Evolutionary conservation across 2,888 invertebrate genomes (phyloP).

Genomic region (Tanypteryx hageni): DNA sequence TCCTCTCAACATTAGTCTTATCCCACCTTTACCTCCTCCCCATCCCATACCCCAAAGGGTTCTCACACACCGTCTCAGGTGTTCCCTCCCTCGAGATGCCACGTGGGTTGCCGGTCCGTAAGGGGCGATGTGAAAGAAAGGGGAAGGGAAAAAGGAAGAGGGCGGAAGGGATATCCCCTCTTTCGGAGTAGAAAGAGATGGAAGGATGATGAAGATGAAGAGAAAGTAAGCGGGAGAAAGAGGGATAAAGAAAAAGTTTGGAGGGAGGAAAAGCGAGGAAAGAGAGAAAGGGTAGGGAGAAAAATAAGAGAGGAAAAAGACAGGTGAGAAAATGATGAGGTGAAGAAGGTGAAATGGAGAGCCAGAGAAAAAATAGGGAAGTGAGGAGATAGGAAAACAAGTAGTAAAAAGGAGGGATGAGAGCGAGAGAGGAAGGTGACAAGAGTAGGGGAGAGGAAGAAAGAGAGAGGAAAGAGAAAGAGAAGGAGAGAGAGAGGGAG

Average conservation of each 20-base stretch:
- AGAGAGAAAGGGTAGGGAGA: not conserved
- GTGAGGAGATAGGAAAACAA: too few species aligned
- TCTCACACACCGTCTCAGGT: not conserved
- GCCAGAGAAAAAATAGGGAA: too few species aligned
- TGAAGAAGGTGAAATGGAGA: too few species aligned
- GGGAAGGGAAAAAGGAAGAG: not conserved
- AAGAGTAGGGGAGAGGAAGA: not conserved
- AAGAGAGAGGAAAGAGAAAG: not conserved
- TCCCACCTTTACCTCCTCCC: not conserved
- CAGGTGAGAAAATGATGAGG: not conserved
- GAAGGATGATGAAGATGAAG: not conserved
- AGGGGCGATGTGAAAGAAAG: not conserved
- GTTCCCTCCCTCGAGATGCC: not conserved
- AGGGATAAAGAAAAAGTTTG: too few species aligned
- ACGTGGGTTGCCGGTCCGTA: not conserved
- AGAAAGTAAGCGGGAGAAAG: too few species aligned
- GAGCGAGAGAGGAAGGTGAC: not conserved
- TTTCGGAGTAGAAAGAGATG: not conserved
- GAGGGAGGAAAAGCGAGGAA: not conserved
- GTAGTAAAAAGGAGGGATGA: not conserved
- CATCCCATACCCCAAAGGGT: constrained; percentile 1
- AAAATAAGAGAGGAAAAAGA: not conserved
- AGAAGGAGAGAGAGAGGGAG: too few species aligned
- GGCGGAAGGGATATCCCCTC: not conserved
- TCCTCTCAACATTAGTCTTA: constrained; percentile 19